Evolutionary conservation across 1,140 invertebrate genomes (phyloP), one percentile per base, ranked within the genome.

Genomic region (Cydia strobilella): DNA sequence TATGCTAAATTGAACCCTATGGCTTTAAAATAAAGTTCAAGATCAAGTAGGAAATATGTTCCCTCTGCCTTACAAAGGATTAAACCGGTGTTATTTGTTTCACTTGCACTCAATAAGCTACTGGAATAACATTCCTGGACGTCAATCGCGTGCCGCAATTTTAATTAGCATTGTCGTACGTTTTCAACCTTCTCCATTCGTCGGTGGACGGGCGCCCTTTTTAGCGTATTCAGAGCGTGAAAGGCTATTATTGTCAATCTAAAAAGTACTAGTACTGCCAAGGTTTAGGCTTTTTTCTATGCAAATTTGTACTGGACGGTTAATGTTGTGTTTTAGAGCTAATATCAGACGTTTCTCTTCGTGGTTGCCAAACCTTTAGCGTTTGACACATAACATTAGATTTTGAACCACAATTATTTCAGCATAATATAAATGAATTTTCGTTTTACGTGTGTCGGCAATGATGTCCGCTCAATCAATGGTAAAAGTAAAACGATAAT

Each of bases 211-310:
- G 65, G 27, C 35, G 65, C 15, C 65, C 65, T 69, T 69, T 69
- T 69, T 42, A 69, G 65, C n/a, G 65, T 69, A 69, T 69, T 69
- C 65, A 69, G 65, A 69, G 65, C 65, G 65, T 69, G 65, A 69
- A 69, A 69, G 65, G 65, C 65, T 69, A 69, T 31, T 69, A 69
- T 31, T 23, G 54, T 59, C 54, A 20, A 59, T 59, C 54, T 59
- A 59, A 23, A 59, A 59, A 59, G 54, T 59, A 10, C 18, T 59
- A 59, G 48, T 6, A 3, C 48, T n/a, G 48, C 15, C 15, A 5
- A n/a, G 48, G 0, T 18, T 18, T 51, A 51, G 42, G 42, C 7
- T 54, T 54, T 13, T 54, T 54, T 54, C n/a, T 9, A 18, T 54
- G 51, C 15, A 48, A 15, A 48, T 18, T 1, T 54, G 5, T 18